These are phyloP conservation scores for Noctua janthe DNA, from an alignment of 2,888 invertebrate species.

Conservation along the genomic window DNA sequence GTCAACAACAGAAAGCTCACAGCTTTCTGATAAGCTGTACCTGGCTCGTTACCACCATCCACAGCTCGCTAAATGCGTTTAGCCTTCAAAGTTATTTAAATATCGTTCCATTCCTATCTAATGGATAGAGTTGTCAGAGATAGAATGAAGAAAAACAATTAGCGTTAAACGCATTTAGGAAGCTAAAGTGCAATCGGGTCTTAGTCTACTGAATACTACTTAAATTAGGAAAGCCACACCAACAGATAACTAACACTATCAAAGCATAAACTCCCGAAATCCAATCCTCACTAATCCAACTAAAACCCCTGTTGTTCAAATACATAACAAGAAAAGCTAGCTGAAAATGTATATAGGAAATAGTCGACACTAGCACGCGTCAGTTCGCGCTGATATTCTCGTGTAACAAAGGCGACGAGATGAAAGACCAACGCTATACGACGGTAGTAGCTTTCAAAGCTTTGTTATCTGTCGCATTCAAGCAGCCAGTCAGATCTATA, in stretches of 20 bases:
- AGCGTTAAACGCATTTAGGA: background rate
- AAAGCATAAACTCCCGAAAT: background rate
- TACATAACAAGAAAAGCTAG: conserved; percentile 35
- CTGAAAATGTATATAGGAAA: conserved; percentile 37
- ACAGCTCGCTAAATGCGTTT: background rate
- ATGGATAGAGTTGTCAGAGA: background rate
- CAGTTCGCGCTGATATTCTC: conserved; percentile 48
- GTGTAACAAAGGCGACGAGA: conserved; percentile 55
- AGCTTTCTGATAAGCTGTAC: background rate
- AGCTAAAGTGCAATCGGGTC: background rate
- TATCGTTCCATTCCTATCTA: background rate
- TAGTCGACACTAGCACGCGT: conserved; percentile 40
- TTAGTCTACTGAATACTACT: background rate
- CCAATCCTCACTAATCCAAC: conserved; percentile 24
- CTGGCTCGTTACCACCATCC: background rate
- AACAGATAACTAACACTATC: background rate
- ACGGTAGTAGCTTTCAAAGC: conserved; percentile 46
- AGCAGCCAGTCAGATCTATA: conserved; percentile 42
- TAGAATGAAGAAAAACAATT: background rate
- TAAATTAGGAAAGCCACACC: background rate
- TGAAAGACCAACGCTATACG: conserved; percentile 54
- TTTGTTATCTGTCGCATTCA: conserved; percentile 62
- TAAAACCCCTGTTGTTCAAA: conserved; percentile 24
- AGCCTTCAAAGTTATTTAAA: background rate
- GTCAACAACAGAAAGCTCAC: background rate